Evolutionary conservation across 2,797 vertebrate species (phyloP).

Genomic region (Botia kubotai): DNA sequence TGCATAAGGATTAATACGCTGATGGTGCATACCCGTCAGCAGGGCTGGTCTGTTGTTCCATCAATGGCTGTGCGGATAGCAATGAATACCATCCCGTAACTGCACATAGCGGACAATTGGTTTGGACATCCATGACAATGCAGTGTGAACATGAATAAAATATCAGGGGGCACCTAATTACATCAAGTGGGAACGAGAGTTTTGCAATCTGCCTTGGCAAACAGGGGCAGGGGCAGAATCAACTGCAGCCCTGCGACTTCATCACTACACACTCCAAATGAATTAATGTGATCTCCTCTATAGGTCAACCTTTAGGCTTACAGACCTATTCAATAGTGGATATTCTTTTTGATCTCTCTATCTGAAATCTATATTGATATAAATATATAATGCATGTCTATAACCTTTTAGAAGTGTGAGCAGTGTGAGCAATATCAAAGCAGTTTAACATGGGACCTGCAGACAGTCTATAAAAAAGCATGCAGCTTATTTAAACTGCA

Average conservation of each 20-base stretch:
- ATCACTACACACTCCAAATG: slow-evolving; percentile 2
- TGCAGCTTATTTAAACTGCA: not conserved
- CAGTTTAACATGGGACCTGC: not conserved
- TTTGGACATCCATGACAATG: slow-evolving; percentile 60
- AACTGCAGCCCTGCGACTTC: not conserved
- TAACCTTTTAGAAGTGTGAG: not conserved
- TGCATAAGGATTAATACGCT: slow-evolving; percentile 76
- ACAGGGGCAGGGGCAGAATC: slow-evolving; percentile 33
- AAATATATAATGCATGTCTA: slow-evolving; percentile 12
- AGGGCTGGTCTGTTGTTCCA: slow-evolving; percentile 69
- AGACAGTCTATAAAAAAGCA: not conserved
- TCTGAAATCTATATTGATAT: slow-evolving; percentile 8
- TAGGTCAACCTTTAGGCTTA: slow-evolving; percentile 42
- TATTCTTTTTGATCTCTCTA: slow-evolving; percentile 19
- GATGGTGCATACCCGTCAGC: slow-evolving; percentile 76
- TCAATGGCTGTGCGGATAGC: slow-evolving; percentile 65
- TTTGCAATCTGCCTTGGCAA: slow-evolving; percentile 39
- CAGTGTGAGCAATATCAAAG: not conserved
- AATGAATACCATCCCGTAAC: slow-evolving; percentile 65
- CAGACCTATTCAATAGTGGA: not conserved
- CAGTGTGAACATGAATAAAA: slow-evolving; percentile 64
- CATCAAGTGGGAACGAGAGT: slow-evolving; percentile 49
- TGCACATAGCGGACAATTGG: slow-evolving; percentile 53
- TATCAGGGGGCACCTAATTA: slow-evolving; percentile 56
- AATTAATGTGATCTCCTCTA: slow-evolving; percentile 29